Base-by-base conservation (phyloP, 2,797 vertebrate genomes). In the Erpetoichthys calabaricus region DNA sequence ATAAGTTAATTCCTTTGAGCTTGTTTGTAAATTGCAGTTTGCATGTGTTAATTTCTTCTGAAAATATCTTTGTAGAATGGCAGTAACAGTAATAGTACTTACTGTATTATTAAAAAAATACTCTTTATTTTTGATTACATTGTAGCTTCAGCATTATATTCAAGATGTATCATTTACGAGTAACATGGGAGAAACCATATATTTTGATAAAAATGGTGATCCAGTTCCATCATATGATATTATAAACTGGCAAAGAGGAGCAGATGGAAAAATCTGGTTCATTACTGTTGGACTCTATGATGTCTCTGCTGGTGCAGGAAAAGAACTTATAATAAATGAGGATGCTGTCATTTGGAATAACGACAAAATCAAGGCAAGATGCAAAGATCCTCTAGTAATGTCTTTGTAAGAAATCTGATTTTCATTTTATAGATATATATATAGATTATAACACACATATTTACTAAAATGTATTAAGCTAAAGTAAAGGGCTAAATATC, bases 161-260 rank as follows among this genome's bases (percentile, higher is more conserved):
- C 57, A 59, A 25, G 8, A 7, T 42, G 43, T 53, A 8, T 45
- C 10, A 6, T 53, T 59, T 25, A 53, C 51, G 6, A 59, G 9
- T 45, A 44, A 25, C 47, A 7, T 43, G 6, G 47, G 49, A 9
- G 51, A 59, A 6, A 59, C 44, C 44, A 59, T 59, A 43, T 7
- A 45, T n/a, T 59, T 51, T 52, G 57, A 59, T 53, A 42, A 59
- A 53, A 59, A 59, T 53, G 57, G 57, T 44, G 57, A 59, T 45
- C 57, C 57, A 3, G 41, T 53, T 51, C 47, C 57, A 6, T 51
- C 51, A 8, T 59, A 59, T 51, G 57, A 59, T 45, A 41, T 59
- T 51, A 51, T 59, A 41, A 59, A 59, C 42, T 59, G 57, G 57
- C 57, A 59, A 44, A 59, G 47, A 41, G 49, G 47, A 10, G 51